phyloP scores from a whole-genome alignment of 2,113 vertebrate genomes.

The Narcine bancroftii region DNA sequence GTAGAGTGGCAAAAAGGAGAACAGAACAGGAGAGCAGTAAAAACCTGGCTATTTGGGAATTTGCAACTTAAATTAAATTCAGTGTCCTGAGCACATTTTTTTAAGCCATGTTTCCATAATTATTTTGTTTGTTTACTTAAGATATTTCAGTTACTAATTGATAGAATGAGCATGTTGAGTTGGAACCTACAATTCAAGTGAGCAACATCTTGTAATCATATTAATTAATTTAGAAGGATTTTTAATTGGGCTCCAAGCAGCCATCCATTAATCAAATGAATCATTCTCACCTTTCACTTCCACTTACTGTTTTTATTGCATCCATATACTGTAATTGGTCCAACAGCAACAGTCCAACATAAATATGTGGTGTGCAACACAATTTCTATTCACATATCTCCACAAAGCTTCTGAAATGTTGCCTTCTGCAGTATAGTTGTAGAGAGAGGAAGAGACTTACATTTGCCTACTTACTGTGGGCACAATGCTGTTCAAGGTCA shows the following conservation, averaged over 20 bases:
- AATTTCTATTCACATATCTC: neutral
- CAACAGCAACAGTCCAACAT: neutral
- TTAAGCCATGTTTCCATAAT: neutral
- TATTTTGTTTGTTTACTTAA: constrained; percentile 24
- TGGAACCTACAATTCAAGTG: constrained; percentile 1
- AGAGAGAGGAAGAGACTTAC: neutral
- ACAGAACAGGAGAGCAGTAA: neutral
- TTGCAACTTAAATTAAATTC: too few relatives aligned
- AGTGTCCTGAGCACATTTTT: too few relatives aligned
- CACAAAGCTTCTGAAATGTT: neutral
- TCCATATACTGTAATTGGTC: neutral
- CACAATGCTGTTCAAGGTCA: neutral
- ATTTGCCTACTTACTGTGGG: neutral
- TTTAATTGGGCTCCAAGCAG: constrained; percentile 30
- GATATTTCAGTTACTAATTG: constrained; percentile 1
- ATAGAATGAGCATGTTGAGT: neutral
- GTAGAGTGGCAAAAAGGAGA: neutral
- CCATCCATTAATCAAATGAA: constrained; percentile 32
- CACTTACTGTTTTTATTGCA: neutral
- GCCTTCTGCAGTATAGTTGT: neutral
- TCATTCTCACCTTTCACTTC: neutral
- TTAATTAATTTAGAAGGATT: constrained; percentile 23
- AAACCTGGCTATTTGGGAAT: neutral
- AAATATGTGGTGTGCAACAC: neutral
- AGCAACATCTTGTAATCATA: neutral